Evolutionary conservation across 2,113 vertebrate genomes (phyloP).

Genomic region (Labeo catla): DNA sequence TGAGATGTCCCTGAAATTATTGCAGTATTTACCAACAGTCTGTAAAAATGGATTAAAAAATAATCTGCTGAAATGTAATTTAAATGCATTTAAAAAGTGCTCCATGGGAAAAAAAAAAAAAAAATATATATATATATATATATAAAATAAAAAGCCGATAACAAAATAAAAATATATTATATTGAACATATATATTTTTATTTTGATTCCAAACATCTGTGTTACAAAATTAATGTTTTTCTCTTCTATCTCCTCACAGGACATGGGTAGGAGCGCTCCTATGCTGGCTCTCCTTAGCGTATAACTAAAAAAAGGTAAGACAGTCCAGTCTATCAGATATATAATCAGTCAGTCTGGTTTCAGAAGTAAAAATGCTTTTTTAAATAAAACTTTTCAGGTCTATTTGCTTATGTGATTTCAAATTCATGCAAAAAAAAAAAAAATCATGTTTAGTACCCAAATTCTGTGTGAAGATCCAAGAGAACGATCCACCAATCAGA

Average conservation of each 20-base stretch:
- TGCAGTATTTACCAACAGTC: no score
- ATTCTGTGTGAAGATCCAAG: neutral
- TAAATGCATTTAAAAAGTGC: no score
- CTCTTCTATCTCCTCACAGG: constrained; percentile 44
- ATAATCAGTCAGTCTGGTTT: neutral
- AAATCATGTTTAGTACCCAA: neutral
- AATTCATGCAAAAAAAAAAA: neutral
- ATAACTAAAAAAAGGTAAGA: constrained; percentile 42
- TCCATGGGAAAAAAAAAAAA: no score
- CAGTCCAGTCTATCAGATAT: neutral
- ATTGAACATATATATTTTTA: neutral
- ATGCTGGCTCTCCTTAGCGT: constrained; percentile 38
- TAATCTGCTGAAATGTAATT: no score
- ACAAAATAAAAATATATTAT: no score
- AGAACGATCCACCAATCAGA: neutral
- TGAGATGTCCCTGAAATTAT: no score
- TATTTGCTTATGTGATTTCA: neutral
- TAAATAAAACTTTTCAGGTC: neutral
- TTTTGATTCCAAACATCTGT: neutral
- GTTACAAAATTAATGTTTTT: constrained; percentile 22
- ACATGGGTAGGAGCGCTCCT: constrained; percentile 48
- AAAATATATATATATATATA: no score
- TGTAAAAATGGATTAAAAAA: no score
- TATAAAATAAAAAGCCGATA: no score
- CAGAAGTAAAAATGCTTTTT: neutral